Conservation (phyloP, 2,888 invertebrate species). For the Trissoscelio sp. region DNA sequence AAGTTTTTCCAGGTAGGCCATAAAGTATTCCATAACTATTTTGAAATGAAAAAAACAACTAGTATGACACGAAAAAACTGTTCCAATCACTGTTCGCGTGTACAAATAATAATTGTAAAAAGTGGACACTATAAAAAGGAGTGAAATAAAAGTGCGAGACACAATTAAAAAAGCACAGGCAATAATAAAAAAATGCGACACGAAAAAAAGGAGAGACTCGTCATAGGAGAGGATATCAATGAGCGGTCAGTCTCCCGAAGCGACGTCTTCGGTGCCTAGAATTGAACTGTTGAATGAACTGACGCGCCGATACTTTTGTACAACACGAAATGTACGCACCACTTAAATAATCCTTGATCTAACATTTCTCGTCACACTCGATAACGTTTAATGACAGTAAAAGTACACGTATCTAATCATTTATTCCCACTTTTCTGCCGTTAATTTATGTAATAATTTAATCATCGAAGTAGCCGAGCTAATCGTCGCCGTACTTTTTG, state of each 20-base stretch:
- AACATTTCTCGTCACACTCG: conserved; percentile 65
- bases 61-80: no score
- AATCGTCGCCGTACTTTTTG: conserved; percentile 6
- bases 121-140: no score
- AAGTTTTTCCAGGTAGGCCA: no score
- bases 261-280: conserved; percentile 64
- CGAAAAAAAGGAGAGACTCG: conserved; percentile 12
- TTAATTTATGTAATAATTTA: conserved; percentile 62
- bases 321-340: conserved; percentile 62
- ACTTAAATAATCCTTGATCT: conserved; percentile 66
- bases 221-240: conserved; percentile 59
- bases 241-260: conserved; percentile 66
- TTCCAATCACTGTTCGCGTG: no score
- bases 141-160: no score
- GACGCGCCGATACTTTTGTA: conserved; percentile 65
- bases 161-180: no score
- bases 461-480: conserved; percentile 28
- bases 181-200: not conserved
- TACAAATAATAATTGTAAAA: no score
- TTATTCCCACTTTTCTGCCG: conserved; percentile 56
- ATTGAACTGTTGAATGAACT: conserved; percentile 65
- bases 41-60: no score
- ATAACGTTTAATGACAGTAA: conserved; percentile 65
- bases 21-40: no score
- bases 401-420: conserved; percentile 65